Percentiles rank a stretch among this genome's conserved stretches.
phyloP scores from a whole-genome alignment of 2,113 vertebrate genomes.

The Halichoeres trimaculatus region DNA sequence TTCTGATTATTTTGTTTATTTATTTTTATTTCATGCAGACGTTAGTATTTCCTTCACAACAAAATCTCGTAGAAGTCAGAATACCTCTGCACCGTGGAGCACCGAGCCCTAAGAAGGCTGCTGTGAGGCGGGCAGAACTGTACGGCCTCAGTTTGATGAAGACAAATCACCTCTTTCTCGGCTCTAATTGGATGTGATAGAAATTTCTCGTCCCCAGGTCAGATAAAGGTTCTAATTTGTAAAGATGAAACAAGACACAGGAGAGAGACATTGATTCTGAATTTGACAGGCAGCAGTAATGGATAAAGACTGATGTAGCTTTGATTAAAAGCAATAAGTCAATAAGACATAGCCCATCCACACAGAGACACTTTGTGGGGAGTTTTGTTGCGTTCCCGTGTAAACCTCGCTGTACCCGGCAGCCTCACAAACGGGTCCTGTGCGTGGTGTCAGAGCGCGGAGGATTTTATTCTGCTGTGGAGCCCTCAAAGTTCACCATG shows the following conservation, averaged over 20 bases:
- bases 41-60: not conserved
- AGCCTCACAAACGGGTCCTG: constrained; percentile 50
- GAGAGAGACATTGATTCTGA: constrained; percentile 17
- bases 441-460: constrained; percentile 24
- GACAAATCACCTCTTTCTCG: constrained; percentile 65
- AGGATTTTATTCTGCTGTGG: constrained; percentile 46
- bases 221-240: constrained; percentile 46
- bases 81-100: not conserved
- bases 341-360: constrained; percentile 21
- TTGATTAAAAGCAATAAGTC: constrained; percentile 34
- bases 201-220: constrained; percentile 54
- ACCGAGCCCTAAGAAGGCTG: constrained; percentile 13
- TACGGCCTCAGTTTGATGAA: constrained; percentile 64
- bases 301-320: constrained; percentile 17
- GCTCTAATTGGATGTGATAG: constrained; percentile 68
- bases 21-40: not conserved
- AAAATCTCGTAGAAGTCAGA: not conserved
- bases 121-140: constrained; percentile 21
- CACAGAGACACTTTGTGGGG: constrained; percentile 27
- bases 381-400: constrained; percentile 22
- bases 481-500: constrained; percentile 68
- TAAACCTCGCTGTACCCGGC: constrained; percentile 24
- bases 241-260: constrained; percentile 4
- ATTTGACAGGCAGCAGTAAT: constrained; percentile 34
- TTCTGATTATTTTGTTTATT: too few species aligned